These are phyloP conservation scores for Leucophora obtusa DNA, from an alignment of 2,888 invertebrate species.

Conservation along the genomic window DNA sequence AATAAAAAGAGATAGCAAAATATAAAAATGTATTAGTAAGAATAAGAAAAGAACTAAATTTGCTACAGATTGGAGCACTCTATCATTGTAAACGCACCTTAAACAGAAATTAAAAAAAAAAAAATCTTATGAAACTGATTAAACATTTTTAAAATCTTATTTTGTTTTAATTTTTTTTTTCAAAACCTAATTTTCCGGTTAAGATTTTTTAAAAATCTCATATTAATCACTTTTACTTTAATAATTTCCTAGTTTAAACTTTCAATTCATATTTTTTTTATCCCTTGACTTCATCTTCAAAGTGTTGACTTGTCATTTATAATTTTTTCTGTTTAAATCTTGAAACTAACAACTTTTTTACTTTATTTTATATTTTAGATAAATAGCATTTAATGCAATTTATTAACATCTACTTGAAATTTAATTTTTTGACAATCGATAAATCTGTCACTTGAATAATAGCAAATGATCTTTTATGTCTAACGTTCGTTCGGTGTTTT, in stretches of 20 bases:
- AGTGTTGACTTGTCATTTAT: constrained; percentile 42
- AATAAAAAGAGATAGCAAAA: too few relatives aligned
- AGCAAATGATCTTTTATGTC: constrained; percentile 43
- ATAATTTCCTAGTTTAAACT: not conserved
- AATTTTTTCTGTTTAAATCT: not conserved
- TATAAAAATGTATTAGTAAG: too few relatives aligned
- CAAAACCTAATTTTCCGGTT: too few relatives aligned
- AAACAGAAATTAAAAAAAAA: too few relatives aligned
- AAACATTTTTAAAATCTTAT: too few relatives aligned
- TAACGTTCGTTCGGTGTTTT: constrained; percentile 13
- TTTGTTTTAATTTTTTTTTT: too few relatives aligned
- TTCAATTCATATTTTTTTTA: not conserved
- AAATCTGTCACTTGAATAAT: constrained; percentile 50
- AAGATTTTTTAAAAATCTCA: too few relatives aligned
- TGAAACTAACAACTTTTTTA: not conserved
- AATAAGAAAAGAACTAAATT: too few relatives aligned
- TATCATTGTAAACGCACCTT: too few relatives aligned
- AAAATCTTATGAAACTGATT: too few relatives aligned
- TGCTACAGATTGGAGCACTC: too few relatives aligned
- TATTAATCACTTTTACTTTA: not conserved
- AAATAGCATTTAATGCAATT: constrained; percentile 19
- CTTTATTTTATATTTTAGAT: not conserved
- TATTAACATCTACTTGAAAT: not conserved
- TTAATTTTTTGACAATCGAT: constrained; percentile 46
- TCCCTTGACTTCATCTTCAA: not conserved